phyloP scores from a whole-genome alignment of 2,113 vertebrate genomes.

The Catharus fuscescens region DNA sequence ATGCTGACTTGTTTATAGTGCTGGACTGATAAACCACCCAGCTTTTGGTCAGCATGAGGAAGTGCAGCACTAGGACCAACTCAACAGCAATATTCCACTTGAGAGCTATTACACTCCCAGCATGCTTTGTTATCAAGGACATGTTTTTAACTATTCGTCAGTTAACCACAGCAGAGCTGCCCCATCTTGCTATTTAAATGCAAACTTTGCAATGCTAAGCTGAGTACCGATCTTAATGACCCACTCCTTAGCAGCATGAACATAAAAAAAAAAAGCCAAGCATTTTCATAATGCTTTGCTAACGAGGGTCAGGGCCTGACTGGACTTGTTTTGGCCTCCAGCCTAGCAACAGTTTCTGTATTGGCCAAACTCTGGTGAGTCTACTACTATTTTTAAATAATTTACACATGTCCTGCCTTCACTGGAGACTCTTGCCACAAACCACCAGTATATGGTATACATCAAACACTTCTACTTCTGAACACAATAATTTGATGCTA shows the following conservation, averaged over 20 bases:
- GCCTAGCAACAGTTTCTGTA: constrained; percentile 57
- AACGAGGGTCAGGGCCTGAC: constrained; percentile 53
- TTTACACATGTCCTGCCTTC: not conserved
- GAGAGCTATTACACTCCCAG: not conserved
- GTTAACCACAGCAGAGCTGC: not conserved
- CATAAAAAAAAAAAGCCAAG: not conserved
- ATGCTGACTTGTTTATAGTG: not conserved
- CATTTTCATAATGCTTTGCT: constrained; percentile 36
- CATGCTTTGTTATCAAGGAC: not conserved
- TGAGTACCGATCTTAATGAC: not conserved
- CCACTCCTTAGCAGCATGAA: not conserved
- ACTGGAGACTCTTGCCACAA: not conserved
- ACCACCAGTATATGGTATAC: not conserved
- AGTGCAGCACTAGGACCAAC: not conserved
- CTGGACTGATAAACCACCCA: not conserved
- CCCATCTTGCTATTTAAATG: not conserved
- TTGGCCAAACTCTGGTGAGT: not conserved
- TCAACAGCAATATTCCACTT: not conserved
- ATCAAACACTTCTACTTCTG: not conserved
- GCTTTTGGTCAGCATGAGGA: not conserved
- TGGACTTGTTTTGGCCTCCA: constrained; percentile 51
- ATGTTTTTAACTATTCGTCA: not conserved
- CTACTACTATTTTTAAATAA: not conserved
- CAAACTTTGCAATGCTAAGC: not conserved
- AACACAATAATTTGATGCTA: not conserved